Conservation (phyloP, 1,140 invertebrate species). For the Manduca sexta region DNA sequence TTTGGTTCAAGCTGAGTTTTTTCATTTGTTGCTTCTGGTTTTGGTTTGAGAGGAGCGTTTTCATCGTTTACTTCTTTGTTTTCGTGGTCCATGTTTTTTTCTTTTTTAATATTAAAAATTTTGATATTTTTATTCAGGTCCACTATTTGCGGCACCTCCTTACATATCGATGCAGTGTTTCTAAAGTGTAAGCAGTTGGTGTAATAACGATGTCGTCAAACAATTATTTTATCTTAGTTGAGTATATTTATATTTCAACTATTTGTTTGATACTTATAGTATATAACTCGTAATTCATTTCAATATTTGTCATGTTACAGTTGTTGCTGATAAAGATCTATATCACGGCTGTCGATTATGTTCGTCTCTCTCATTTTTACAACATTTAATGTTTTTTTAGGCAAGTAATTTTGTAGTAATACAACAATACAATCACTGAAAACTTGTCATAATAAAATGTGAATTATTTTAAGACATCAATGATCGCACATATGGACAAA, state of each 20-base stretch:
- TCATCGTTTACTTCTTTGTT: slow-evolving; percentile 36
- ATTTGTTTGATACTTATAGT: slow-evolving; percentile 12
- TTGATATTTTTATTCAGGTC: background rate
- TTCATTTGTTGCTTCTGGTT: slow-evolving; percentile 20
- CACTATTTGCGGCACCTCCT: slow-evolving; percentile 3
- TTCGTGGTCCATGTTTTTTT: slow-evolving; percentile 3
- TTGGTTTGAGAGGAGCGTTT: slow-evolving; percentile 35
- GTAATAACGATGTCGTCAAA: slow-evolving; percentile 2
- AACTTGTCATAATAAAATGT: too few species aligned
- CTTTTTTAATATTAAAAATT: slow-evolving; percentile 1
- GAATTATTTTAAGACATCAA: too few species aligned
- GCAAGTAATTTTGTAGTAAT: too few species aligned
- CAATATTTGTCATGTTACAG: slow-evolving; percentile 12
- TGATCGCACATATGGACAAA: too few species aligned
- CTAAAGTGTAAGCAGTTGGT: background rate
- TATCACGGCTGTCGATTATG: slow-evolving; percentile 1
- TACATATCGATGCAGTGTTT: slow-evolving; percentile 3
- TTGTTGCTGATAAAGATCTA: slow-evolving; percentile 4
- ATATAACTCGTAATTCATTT: slow-evolving; percentile 12
- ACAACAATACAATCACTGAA: too few species aligned
- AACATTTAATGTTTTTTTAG: too few species aligned
- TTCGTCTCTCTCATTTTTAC: background rate
- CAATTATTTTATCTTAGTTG: slow-evolving; percentile 1
- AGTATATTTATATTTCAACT: slow-evolving; percentile 9
- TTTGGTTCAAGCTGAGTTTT: slow-evolving; percentile 17